Conservation (phyloP, 2,888 invertebrate species). For the Nephrocerus scutellatus region DNA sequence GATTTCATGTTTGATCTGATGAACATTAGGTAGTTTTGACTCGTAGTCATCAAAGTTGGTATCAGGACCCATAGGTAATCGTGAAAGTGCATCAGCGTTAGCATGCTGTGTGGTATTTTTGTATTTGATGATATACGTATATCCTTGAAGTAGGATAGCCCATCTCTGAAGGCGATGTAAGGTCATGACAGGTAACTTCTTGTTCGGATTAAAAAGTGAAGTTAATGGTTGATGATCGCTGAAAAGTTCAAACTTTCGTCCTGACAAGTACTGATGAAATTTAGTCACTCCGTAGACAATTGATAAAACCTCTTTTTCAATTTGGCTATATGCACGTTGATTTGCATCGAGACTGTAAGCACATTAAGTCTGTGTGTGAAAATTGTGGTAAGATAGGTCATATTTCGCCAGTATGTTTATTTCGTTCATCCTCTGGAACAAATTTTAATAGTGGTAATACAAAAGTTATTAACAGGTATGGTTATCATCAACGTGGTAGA, state of each 20-base stretch:
- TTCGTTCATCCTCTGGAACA: too few relatives aligned
- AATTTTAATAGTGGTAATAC: too few relatives aligned
- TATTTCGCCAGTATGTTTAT: too few relatives aligned
- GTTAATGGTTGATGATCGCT: constrained; percentile 19
- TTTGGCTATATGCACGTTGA: too few relatives aligned
- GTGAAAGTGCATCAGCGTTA: constrained; percentile 10
- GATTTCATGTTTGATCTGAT: neutral
- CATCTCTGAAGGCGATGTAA: constrained; percentile 17
- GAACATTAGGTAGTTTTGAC: neutral
- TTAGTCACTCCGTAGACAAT: constrained; percentile 15
- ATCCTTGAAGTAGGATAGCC: constrained; percentile 12
- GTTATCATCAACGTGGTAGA: too few relatives aligned
- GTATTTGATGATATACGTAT: constrained; percentile 10
- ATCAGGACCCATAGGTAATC: constrained; percentile 13
- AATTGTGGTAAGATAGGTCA: too few relatives aligned
- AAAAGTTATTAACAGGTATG: too few relatives aligned
- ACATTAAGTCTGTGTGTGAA: too few relatives aligned
- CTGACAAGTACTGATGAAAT: constrained; percentile 18
- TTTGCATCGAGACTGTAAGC: too few relatives aligned
- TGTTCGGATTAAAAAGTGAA: constrained; percentile 16
- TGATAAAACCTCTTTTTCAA: constrained; percentile 15
- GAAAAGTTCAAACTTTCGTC: constrained; percentile 14
- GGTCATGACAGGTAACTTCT: constrained; percentile 17
- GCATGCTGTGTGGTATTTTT: too few relatives aligned
- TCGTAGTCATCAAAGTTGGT: constrained; percentile 2